These are phyloP conservation scores for Isurus oxyrinchus DNA, from an alignment of 2,113 vertebrate genomes.

Conservation along the genomic window DNA sequence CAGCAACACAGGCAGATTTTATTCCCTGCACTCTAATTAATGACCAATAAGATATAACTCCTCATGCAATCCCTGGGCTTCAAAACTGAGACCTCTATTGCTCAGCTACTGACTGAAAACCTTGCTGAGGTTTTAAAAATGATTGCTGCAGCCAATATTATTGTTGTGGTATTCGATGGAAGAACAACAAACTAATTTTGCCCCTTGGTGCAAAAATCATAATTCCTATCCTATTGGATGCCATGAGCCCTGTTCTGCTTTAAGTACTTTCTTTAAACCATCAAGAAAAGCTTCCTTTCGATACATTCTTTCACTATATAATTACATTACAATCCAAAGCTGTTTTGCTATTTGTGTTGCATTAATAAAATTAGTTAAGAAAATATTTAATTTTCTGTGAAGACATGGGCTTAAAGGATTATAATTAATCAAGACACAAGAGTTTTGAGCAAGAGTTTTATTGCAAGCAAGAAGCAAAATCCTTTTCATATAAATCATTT, in stretches of 20 bases:
- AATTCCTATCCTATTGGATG: not conserved
- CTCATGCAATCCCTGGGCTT: not conserved
- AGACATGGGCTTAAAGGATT: conserved; percentile 30
- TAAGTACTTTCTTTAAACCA: not conserved
- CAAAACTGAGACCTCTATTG: not conserved
- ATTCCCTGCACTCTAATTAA: not conserved
- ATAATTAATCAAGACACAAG: conserved; percentile 15
- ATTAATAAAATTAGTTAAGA: conserved; percentile 31
- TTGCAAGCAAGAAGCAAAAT: not conserved
- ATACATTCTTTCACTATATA: not conserved
- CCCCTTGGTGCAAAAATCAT: not conserved
- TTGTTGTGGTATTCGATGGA: not conserved
- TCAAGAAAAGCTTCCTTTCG: not conserved
- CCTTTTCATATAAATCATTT: not conserved
- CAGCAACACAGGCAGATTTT: not conserved
- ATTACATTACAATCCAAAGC: conserved; percentile 2
- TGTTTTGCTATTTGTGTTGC: not conserved
- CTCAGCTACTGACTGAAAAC: not conserved
- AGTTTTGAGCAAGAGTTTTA: conserved; percentile 10
- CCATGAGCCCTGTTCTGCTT: not conserved
- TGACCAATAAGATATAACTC: not conserved
- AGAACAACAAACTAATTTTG: not conserved
- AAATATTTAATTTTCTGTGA: conserved; percentile 25
- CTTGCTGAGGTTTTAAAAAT: not conserved
- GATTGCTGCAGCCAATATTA: not conserved